Evolutionary conservation across 2,888 invertebrate species (phyloP), one percentile per base, ranked within the genome.

Genomic region (Pristionchus entomophagus): DNA sequence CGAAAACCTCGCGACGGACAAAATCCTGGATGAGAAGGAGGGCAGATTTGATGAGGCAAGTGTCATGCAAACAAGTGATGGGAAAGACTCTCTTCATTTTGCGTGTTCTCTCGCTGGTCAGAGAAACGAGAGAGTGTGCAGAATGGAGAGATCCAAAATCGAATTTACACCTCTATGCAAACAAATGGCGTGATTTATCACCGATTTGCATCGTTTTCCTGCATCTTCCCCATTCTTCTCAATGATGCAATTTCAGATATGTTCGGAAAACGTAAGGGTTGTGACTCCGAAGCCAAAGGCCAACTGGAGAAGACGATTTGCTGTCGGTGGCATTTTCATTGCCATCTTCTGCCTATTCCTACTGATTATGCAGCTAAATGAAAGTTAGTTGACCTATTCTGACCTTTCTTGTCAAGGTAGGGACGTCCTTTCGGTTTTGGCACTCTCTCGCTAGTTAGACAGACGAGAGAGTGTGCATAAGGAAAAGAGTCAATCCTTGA

Each of bases 21-120:
- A 41, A 26, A 73, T 73, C 14, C 29, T 73, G 26, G 69, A 73
- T 6, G 69, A 73, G 19, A 73, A 73, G 69, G 65, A 65, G 65
- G 22, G 10, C 14, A 4, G 41, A 41, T 41, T 73, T 12, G 69
- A 73, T 41, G 69, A 73, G 69, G 69, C 69, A 41, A 73, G 38
- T 41, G 22, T 73, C 22, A 14, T n/a, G n/a, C n/a, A n/a, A n/a
- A n/a, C n/a, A n/a, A n/a, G n/a, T n/a, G n/a, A n/a, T n/a, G n/a
- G n/a, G n/a, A n/a, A n/a, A n/a, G n/a, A n/a, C n/a, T n/a, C n/a
- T n/a, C n/a, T n/a, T n/a, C 65, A 14, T 17, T 53, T 53, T n/a
- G n/a, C n/a, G n/a, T n/a, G n/a, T n/a, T n/a, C n/a, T n/a, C n/a
- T n/a, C n/a, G n/a, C n/a, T n/a, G n/a, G n/a, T n/a, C n/a, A n/a